Conservation (phyloP, 2,113 vertebrate species). For the Morphnarchus princeps region DNA sequence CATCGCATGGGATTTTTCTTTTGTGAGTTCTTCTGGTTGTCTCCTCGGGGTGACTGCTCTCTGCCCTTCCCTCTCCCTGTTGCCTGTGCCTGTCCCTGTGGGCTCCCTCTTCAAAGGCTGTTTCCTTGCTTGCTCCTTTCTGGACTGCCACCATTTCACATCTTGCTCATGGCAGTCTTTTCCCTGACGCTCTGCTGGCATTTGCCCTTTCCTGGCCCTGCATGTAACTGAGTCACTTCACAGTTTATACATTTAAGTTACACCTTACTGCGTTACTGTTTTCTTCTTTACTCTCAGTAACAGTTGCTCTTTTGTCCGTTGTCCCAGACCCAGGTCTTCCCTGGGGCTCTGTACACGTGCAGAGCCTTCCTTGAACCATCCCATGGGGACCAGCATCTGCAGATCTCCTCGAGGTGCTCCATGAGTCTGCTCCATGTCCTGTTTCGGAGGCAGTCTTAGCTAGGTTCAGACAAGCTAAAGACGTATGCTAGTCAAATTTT, state of each 20-base stretch:
- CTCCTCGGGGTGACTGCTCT: accelerated
- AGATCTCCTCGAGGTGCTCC: not conserved
- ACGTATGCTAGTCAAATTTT: not conserved
- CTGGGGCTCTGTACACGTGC: accelerated
- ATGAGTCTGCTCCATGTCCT: not conserved
- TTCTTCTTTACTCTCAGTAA: not conserved
- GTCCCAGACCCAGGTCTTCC: not conserved
- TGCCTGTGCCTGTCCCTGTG: not conserved
- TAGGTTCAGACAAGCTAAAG: not conserved
- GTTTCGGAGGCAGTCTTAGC: not conserved
- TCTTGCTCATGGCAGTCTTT: not conserved
- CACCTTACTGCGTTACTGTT: not conserved
- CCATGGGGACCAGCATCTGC: not conserved
- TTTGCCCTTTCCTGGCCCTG: not conserved
- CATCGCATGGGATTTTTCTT: not conserved
- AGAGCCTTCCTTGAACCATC: not conserved
- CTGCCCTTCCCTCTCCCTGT: not conserved
- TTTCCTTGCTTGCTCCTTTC: not conserved
- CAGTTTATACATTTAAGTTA: not conserved
- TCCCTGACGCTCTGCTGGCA: not conserved
- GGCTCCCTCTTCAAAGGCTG: not conserved
- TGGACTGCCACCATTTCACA: not conserved
- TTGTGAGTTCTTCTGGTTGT: not conserved
- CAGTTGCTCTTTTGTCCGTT: not conserved
- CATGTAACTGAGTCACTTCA: not conserved